Percentiles rank a stretch among this genome's conserved stretches.
These are phyloP conservation scores for Gavialis gangeticus DNA, from an alignment of 2,113 vertebrate species.

Conservation along the genomic window DNA sequence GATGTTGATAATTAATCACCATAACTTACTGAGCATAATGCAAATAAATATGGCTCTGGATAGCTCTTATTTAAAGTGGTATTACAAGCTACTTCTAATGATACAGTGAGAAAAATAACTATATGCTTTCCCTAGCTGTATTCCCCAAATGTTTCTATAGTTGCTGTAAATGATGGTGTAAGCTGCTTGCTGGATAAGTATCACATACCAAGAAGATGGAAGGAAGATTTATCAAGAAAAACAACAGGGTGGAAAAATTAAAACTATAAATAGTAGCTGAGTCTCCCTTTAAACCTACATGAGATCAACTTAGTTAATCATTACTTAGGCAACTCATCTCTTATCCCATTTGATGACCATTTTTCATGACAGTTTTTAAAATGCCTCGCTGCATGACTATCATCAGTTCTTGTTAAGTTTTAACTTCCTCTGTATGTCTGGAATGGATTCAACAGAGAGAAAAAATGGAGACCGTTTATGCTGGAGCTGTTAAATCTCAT, in stretches of 20 bases:
- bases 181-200: neutral
- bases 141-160: neutral
- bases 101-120: neutral
- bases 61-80: neutral
- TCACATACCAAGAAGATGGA: neutral
- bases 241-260: neutral
- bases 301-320: slow-evolving; percentile 20
- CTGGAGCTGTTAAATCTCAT: neutral
- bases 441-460: neutral
- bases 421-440: neutral
- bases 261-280: slow-evolving; percentile 3
- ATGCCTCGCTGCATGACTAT: neutral
- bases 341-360: neutral
- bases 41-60: neutral
- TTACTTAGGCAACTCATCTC: slow-evolving; percentile 23
- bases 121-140: neutral
- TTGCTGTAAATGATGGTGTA: neutral
- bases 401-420: neutral
- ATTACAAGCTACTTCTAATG: neutral
- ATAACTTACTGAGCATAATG: neutral
- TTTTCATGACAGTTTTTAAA: slow-evolving; percentile 20
- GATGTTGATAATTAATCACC: neutral
- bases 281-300: neutral
- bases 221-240: slow-evolving; percentile 23
- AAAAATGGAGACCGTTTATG: neutral